Base-by-base conservation (phyloP, 1,140 invertebrate species). In the Coptotermes formosanus region DNA sequence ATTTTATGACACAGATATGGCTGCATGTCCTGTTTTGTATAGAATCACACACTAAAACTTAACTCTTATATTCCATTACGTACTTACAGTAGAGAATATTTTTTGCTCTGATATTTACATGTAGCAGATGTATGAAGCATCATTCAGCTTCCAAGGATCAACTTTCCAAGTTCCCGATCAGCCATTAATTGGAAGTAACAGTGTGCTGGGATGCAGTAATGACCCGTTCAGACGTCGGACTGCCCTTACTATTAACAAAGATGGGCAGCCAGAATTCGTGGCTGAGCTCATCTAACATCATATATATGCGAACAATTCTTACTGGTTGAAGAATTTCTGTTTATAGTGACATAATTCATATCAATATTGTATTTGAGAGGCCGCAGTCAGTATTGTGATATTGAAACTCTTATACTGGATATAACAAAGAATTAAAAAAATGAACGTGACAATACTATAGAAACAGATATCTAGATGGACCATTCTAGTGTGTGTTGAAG, bases 61-160 rank as follows among this genome's bases (percentile, higher is more conserved):
- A 16, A 48, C 45, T 48, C 45, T 48, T 1, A 48, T 48, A 48
- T 48, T 48, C 1, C 45, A 12, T 48, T 48, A 48, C 11, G 9
- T 48, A 48, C 14, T 48, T 48, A 48, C 0, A 48, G 14, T 16
- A 12, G 2, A 48, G 45, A 48, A 48, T 48, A 48, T 48, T 48
- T 48, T 48, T 48, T 48, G 48, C 48, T 48, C 48, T 11, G 9
- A 48, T 48, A 48, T 11, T 48, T 48, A 48, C 48, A 48, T 83
- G 82, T 25, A 59, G 21, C 86, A 95, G 94, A 91, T 93, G 89
- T 94, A 94, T 88, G 93, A 94, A 89, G 93, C 93, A 52, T 92
- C 93, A 69, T 92, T 94, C 91, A 93, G 93, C 87, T 94, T 94
- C 89, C 93, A 94, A 91, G 94, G 94, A 43, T 95, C 94, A 85